Conservation (phyloP, 1,140 invertebrate genomes). For the Cheumatopsyche charites region DNA sequence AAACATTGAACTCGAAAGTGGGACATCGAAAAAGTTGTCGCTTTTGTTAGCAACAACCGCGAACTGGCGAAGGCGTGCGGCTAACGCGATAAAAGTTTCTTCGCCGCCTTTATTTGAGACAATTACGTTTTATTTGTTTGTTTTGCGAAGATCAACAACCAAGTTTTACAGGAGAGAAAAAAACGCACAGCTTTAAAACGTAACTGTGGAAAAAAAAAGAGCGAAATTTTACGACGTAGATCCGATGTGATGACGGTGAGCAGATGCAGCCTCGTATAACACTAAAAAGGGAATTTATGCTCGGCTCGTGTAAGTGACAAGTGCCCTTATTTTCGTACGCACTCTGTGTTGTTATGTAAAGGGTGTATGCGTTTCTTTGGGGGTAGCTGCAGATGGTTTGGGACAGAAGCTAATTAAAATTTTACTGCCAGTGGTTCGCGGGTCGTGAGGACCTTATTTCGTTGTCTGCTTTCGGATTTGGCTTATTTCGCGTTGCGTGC, state of each 20-base stretch:
- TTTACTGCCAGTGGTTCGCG: slow-evolving; percentile 28
- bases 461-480: too few species aligned
- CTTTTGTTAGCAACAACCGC: too few species aligned
- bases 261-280: slow-evolving; percentile 14
- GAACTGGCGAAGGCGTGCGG: too few species aligned
- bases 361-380: neutral
- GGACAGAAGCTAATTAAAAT: slow-evolving; percentile 40
- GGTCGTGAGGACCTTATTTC: neutral
- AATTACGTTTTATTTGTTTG: slow-evolving; percentile 18
- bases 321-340: neutral
- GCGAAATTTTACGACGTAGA: slow-evolving; percentile 14
- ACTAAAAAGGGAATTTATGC: slow-evolving; percentile 18
- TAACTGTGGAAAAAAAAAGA: neutral
- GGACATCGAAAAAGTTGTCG: too few species aligned
- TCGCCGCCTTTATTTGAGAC: slow-evolving; percentile 1
- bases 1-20: too few species aligned
- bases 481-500: neutral
- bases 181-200: too few species aligned
- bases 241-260: slow-evolving; percentile 6
- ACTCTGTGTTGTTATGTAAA: slow-evolving; percentile 2
- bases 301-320: slow-evolving; percentile 20
- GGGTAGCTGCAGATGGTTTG: slow-evolving; percentile 1
- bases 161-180: neutral
- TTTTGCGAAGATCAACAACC: slow-evolving; percentile 10
- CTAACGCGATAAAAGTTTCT: slow-evolving; percentile 1